Conservation (phyloP, 2,888 invertebrate genomes). For the Mythimna vitellina region DNA sequence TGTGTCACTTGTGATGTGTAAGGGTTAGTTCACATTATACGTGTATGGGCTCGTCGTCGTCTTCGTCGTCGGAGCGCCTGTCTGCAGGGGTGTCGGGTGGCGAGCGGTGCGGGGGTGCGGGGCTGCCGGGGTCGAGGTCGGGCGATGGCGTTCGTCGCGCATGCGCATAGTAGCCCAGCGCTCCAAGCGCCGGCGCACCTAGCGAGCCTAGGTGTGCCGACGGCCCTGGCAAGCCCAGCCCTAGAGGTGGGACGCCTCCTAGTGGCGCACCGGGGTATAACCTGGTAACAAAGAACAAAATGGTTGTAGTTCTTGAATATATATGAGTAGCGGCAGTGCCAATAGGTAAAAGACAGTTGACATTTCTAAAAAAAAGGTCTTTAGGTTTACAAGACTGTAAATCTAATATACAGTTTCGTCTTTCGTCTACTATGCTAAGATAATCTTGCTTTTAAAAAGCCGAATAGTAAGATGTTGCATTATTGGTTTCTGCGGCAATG, state of each 20-base stretch:
- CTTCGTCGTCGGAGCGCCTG: conserved; percentile 88
- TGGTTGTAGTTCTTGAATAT: neutral
- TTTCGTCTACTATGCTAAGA: too few species aligned
- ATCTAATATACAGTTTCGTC: too few species aligned
- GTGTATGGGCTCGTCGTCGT: conserved; percentile 92
- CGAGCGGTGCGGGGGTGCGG: conserved; percentile 87
- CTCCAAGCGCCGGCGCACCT: conserved; percentile 92
- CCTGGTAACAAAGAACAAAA: conserved; percentile 76
- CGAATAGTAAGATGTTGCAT: too few species aligned
- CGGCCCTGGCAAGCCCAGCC: conserved; percentile 92
- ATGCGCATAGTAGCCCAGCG: conserved; percentile 89
- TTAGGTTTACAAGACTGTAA: too few species aligned
- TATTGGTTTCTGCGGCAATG: neutral
- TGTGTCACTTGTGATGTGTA: conserved; percentile 43
- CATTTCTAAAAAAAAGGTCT: too few species aligned
- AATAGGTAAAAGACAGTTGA: too few species aligned
- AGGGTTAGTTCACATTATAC: conserved; percentile 81
- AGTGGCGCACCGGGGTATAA: conserved; percentile 91
- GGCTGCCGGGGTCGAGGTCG: conserved; percentile 91
- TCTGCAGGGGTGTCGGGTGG: conserved; percentile 83
- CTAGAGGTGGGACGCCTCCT: conserved; percentile 88
- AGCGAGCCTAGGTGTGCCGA: conserved; percentile 92
- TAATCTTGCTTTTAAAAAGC: too few species aligned
- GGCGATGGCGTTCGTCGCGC: conserved; percentile 87
- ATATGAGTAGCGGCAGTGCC: neutral